Conservation (phyloP, 2,888 invertebrate genomes). For the Eupithecia insigniata region DNA sequence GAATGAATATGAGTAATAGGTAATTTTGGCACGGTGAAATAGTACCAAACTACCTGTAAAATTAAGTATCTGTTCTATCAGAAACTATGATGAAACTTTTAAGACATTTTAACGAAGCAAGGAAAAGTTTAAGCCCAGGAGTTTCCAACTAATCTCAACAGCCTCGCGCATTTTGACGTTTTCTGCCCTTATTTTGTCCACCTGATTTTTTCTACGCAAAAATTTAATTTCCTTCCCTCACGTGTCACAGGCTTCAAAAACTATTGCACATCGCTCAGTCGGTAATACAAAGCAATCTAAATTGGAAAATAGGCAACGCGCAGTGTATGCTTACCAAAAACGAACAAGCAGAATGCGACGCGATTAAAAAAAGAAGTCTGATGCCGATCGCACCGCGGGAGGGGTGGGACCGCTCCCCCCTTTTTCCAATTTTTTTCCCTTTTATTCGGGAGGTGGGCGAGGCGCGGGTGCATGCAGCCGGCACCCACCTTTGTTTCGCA, state of each 20-base stretch:
- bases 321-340: constrained; percentile 84
- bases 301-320: constrained; percentile 84
- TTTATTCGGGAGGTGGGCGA: constrained; percentile 82
- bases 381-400: constrained; percentile 83
- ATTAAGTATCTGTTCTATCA: not conserved
- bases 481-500: constrained; percentile 84
- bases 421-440: constrained; percentile 73
- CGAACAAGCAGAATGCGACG: constrained; percentile 82
- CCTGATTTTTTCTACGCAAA: constrained; percentile 60
- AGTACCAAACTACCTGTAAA: not conserved
- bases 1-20: too few relatives aligned
- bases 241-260: constrained; percentile 81
- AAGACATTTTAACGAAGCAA: not conserved
- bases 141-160: not conserved
- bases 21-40: too few relatives aligned
- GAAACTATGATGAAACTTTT: not conserved
- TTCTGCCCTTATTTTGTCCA: not conserved
- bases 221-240: constrained; percentile 78
- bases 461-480: constrained; percentile 81
- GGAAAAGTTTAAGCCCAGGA: not conserved
- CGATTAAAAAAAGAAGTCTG: constrained; percentile 84
- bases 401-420: constrained; percentile 66
- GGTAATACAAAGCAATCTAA: constrained; percentile 85
- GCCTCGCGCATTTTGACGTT: not conserved
- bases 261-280: constrained; percentile 83